phyloP scores from a whole-genome alignment of 2,797 vertebrate genomes.

The Neoniphon sammara region DNA sequence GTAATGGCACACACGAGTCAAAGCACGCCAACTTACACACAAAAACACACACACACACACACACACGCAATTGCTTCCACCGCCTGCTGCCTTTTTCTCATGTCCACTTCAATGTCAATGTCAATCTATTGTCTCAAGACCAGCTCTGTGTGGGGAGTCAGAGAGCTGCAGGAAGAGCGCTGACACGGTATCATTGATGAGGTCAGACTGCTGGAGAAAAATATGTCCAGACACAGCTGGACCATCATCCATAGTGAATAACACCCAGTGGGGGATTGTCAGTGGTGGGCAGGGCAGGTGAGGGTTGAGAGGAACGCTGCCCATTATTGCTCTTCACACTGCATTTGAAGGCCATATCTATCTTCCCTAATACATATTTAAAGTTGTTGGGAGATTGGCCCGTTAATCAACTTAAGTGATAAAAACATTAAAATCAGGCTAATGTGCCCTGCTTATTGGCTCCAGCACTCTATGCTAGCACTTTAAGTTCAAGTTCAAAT shows the following conservation, averaged over 20 bases:
- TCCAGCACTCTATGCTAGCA: too few species aligned
- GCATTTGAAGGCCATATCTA: neutral
- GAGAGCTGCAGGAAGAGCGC: conserved; percentile 34
- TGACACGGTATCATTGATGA: conserved; percentile 45
- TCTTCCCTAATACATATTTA: too few species aligned
- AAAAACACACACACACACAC: neutral
- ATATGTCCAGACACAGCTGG: conserved; percentile 48
- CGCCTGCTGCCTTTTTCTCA: neutral
- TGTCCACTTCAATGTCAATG: conserved; percentile 47
- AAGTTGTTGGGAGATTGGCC: too few species aligned
- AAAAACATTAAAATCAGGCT: too few species aligned
- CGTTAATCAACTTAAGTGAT: too few species aligned
- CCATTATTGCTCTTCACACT: conserved; percentile 14
- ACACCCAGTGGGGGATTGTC: conserved; percentile 45
- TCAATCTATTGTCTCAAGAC: conserved; percentile 38
- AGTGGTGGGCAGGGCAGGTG: too few species aligned
- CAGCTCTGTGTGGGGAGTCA: conserved; percentile 2
- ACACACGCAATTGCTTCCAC: too few species aligned
- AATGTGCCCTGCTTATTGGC: too few species aligned
- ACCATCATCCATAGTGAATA: conserved; percentile 34
- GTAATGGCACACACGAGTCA: too few species aligned
- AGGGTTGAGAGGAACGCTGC: conserved; percentile 14
- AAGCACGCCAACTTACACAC: too few species aligned
- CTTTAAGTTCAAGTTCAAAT: too few species aligned
- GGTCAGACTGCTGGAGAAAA: conserved; percentile 28